Evolutionary conservation across 2,797 vertebrate species (phyloP).

Genomic region (Artibeus lituratus): DNA sequence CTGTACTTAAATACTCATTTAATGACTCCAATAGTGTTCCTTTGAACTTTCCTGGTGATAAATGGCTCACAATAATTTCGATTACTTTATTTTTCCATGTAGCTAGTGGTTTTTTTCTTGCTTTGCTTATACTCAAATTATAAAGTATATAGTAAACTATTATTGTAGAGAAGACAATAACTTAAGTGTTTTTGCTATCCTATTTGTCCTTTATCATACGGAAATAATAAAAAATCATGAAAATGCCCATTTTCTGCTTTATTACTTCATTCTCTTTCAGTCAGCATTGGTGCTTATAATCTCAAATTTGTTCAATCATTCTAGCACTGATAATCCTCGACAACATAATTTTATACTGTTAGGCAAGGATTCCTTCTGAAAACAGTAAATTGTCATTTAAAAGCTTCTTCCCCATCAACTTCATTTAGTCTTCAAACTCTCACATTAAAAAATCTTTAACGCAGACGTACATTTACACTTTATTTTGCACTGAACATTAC

Average conservation of each 20-base stretch:
- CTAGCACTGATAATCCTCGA: neutral
- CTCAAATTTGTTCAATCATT: neutral
- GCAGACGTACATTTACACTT: neutral
- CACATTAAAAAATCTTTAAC: neutral
- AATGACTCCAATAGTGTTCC: neutral
- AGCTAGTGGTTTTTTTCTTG: neutral
- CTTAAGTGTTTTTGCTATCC: neutral
- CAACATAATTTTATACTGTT: neutral
- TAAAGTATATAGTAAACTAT: neutral
- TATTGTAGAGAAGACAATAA: neutral
- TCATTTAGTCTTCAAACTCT: neutral
- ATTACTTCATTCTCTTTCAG: neutral
- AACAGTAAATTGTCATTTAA: slow-evolving; percentile 2
- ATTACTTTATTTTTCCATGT: neutral
- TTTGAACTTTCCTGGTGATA: neutral
- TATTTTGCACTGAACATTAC: neutral
- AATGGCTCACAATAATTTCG: neutral
- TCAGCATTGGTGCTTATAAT: neutral
- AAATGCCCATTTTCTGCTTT: neutral
- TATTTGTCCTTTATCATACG: neutral
- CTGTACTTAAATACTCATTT: neutral
- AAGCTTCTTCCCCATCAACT: neutral
- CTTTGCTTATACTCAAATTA: slow-evolving; percentile 26
- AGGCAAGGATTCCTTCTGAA: slow-evolving; percentile 28
- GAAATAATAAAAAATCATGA: neutral